Evolutionary conservation across 92 coral and sea anemone genomes (phyloP).

Genomic region (Micromussa lordhowensis): DNA sequence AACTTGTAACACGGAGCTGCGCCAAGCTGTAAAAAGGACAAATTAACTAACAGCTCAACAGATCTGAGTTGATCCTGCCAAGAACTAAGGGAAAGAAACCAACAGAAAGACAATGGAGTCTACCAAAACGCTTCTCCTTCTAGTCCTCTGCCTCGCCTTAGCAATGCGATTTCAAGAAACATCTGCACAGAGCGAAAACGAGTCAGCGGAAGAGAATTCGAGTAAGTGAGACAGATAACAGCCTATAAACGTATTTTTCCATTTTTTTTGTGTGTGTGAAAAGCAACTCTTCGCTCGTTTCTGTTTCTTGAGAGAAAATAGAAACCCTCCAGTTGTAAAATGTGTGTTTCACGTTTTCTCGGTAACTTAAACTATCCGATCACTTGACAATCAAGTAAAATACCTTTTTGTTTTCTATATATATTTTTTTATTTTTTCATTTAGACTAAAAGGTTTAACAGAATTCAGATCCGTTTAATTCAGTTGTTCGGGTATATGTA

Average conservation of each 20-base stretch:
- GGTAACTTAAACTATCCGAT: not conserved
- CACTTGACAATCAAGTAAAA: too few species aligned
- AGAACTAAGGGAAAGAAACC: not conserved
- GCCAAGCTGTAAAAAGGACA: not conserved
- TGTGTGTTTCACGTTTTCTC: not conserved
- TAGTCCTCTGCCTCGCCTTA: not conserved
- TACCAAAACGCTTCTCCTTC: not conserved
- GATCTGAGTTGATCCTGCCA: not conserved
- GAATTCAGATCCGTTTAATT: not conserved
- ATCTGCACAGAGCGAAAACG: not conserved
- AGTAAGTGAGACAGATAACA: not conserved
- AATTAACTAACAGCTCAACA: slow-evolving; percentile 2
- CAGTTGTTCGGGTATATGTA: too few species aligned
- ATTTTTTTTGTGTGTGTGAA: not conserved
- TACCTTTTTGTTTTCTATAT: too few species aligned
- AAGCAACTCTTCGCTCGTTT: not conserved
- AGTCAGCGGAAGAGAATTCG: not conserved
- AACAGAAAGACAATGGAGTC: not conserved
- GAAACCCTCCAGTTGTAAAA: not conserved
- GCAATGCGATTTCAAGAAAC: not conserved
- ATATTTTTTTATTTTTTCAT: too few species aligned
- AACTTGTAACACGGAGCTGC: not conserved
- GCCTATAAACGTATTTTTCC: not conserved
- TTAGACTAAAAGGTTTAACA: not conserved
- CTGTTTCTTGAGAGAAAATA: not conserved